Conservation (phyloP, 2,797 vertebrate species). For the Notolepis coatsorum region DNA sequence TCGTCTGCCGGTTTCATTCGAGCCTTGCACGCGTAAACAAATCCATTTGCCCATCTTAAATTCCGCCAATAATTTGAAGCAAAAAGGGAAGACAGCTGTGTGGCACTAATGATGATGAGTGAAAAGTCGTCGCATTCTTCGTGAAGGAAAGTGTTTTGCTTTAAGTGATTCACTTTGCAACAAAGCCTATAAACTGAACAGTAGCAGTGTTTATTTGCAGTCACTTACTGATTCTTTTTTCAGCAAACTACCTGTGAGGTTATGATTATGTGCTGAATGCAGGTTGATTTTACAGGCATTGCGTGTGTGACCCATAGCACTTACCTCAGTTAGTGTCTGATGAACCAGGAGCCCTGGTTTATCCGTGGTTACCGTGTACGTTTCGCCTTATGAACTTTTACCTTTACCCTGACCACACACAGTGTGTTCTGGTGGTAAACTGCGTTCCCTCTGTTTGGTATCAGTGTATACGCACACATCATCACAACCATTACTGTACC, state of each 20-base stretch:
- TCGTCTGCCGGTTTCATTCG: slow-evolving; percentile 43
- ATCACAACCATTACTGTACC: slow-evolving; percentile 62
- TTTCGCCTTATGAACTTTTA: slow-evolving; percentile 37
- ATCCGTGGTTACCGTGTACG: slow-evolving; percentile 16
- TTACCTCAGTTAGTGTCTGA: slow-evolving; percentile 29
- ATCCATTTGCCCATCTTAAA: slow-evolving; percentile 45
- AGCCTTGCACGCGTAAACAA: slow-evolving; percentile 56
- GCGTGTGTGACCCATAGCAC: not conserved
- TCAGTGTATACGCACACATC: slow-evolving; percentile 33
- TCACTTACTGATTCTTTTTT: slow-evolving; percentile 9
- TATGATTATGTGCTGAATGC: slow-evolving; percentile 3
- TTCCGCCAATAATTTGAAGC: slow-evolving; percentile 26
- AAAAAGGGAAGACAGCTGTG: slow-evolving; percentile 37
- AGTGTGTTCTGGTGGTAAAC: slow-evolving; percentile 24
- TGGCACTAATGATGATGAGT: slow-evolving; percentile 28
- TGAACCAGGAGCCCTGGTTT: slow-evolving; percentile 28
- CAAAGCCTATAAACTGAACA: not conserved
- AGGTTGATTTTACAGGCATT: not conserved
- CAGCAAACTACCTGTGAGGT: slow-evolving; percentile 10
- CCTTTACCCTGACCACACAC: slow-evolving; percentile 8
- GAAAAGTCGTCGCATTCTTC: slow-evolving; percentile 16
- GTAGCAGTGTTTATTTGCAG: not conserved
- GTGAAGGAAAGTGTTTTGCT: slow-evolving; percentile 21
- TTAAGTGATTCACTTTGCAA: slow-evolving; percentile 16
- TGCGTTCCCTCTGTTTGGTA: slow-evolving; percentile 26